Evolutionary conservation across 1,140 invertebrate genomes (phyloP).

Genomic region (Conus ventricosus): DNA sequence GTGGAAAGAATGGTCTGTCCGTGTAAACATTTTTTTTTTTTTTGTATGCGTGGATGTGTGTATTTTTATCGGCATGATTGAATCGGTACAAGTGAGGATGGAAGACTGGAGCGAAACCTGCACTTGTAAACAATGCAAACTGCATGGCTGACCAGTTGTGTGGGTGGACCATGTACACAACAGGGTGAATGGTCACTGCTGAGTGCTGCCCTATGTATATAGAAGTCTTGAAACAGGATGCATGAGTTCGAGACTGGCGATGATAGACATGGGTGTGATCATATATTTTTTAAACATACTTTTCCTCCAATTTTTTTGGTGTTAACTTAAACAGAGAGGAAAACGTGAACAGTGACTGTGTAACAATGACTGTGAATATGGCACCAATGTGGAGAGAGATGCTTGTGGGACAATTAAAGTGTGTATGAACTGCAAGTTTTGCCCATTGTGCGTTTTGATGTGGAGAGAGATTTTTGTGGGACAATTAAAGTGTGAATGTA

Average conservation of each 20-base stretch:
- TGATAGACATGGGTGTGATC: not conserved
- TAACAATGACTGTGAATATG: not conserved
- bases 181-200: not conserved
- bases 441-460: too few relatives aligned
- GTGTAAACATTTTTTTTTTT: too few relatives aligned
- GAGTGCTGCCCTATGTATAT: not conserved
- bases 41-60: not conserved
- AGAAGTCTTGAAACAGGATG: not conserved
- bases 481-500: too few relatives aligned
- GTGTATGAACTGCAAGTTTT: too few relatives aligned
- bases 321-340: conserved; percentile 7
- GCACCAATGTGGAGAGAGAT: not conserved
- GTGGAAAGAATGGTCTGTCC: not conserved
- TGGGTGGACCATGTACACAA: not conserved
- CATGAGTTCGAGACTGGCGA: not conserved
- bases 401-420: too few relatives aligned
- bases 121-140: not conserved
- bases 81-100: not conserved
- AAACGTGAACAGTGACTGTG: not conserved
- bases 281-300: not conserved
- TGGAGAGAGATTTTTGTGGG: too few relatives aligned
- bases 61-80: not conserved
- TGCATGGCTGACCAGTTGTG: not conserved
- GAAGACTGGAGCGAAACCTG: not conserved
- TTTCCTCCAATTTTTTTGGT: not conserved